Base-by-base conservation (phyloP, 2,113 vertebrate genomes). In the Catharus minimus region DNA sequence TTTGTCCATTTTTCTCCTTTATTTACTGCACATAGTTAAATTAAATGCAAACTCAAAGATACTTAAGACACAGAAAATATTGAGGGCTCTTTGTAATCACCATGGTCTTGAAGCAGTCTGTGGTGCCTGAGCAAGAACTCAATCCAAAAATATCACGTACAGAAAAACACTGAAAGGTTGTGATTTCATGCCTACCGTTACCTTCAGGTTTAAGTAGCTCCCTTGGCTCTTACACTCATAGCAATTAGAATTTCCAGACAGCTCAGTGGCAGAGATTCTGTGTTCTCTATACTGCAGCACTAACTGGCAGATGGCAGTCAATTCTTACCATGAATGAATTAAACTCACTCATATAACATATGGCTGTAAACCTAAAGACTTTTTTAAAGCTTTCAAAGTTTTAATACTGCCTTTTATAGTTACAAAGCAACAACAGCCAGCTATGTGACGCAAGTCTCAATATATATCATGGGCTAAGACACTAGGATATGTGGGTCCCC, bases 211-310 rank as follows among this genome's bases (percentile, higher is more conserved):
- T 90, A 94, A 95, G 94, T 90, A 90, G 83, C 55, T 90, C 90
- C 85, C 90, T 74, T 94, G 90, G 82, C 93, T 95, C 68, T 77
- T 74, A 64, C 30, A 13, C 56, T 83, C 64, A 60, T 2, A 89
- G 65, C 56, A 92, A 92, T 94, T 92, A 86, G 92, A 92, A 90
- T 90, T 94, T 94, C 92, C 93, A 93, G 92, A 88, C 61, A 88
- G 86, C 66, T 75, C 15, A 8, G 90, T 43, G 83, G 76, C 83
- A 95, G 77, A 93, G 75, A 93, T 33, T 78, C 73, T 78, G 66
- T 7, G 10, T 33, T 60, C 57, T 71, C 65, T 81, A 22, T 44
- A 61, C 5, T 64, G 33, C 49, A 75, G 73, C 57, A 75, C 33
- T 57, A 73, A 75, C 81, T 86, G 86, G 72, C 38, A 92, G 22